phyloP scores from a whole-genome alignment of 1,140 invertebrate species.

The Rhagoletis pomonella region DNA sequence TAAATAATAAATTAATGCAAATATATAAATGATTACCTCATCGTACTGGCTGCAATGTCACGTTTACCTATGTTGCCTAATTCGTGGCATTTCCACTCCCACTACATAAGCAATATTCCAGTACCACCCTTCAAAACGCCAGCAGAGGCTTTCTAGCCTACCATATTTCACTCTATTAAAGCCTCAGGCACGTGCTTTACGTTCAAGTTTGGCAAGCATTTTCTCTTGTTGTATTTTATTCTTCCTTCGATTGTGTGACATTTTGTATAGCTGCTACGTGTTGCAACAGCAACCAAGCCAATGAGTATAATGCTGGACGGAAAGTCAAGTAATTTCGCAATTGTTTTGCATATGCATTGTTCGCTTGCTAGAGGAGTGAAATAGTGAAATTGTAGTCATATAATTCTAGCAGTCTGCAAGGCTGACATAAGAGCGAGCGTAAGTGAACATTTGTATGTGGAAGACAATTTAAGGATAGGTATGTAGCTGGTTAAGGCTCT shows the following conservation, averaged over 20 bases:
- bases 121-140: neutral
- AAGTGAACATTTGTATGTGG: no score
- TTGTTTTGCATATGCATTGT: neutral
- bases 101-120: no score
- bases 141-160: neutral
- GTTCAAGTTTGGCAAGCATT: no score
- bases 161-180: neutral
- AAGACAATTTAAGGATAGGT: no score
- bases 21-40: neutral
- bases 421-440: no score
- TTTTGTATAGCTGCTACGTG: neutral
- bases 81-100: neutral
- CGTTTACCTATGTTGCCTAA: neutral
- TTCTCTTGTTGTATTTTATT: neutral
- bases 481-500: no score
- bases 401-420: no score
- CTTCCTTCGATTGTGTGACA: neutral
- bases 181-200: neutral
- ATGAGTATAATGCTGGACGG: neutral
- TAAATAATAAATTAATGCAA: neutral
- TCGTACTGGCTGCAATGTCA: neutral
- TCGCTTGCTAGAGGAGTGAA: no score
- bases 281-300: conserved; percentile 6
- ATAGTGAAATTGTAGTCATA: no score
- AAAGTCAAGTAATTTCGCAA: neutral